Percentiles rank a stretch among this genome's conserved stretches.
These are phyloP conservation scores for Silurus lanzhouensis DNA, from an alignment of 2,797 vertebrate genomes.

Conservation along the genomic window DNA sequence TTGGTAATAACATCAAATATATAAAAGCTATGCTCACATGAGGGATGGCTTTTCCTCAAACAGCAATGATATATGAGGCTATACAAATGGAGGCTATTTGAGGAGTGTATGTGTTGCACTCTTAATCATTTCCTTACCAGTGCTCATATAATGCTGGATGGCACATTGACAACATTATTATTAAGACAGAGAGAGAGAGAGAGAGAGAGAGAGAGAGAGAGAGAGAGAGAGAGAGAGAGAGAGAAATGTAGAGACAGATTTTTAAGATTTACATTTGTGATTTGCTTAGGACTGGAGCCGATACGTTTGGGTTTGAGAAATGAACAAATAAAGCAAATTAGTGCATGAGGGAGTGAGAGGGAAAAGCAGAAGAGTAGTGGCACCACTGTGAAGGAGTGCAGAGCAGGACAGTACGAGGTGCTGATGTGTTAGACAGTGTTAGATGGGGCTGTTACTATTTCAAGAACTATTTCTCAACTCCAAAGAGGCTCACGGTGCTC, in stretches of 20 bases:
- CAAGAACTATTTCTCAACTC: conserved; percentile 67
- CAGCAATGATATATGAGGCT: no score
- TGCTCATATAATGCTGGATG: no score
- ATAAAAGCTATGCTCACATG: background rate
- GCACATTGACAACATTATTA: no score
- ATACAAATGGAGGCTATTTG: no score
- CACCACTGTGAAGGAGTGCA: conserved; percentile 9
- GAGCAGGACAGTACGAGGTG: conserved; percentile 66
- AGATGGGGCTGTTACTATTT: conserved; percentile 75
- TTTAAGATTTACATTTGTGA: no score
- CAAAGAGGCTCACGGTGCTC: conserved; percentile 67
- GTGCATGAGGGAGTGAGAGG: conserved; percentile 14
- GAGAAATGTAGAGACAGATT: background rate
- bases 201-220: background rate
- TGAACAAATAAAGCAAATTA: conserved; percentile 25
- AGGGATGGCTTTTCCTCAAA: no score
- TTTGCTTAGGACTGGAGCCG: background rate
- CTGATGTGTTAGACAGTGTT: conserved; percentile 75
- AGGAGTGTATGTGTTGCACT: no score
- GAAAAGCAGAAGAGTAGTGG: conserved; percentile 7
- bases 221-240: background rate
- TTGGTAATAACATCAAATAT: background rate
- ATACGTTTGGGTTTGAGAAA: background rate
- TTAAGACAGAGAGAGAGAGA: no score
- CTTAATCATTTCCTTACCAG: no score